These are phyloP conservation scores for Merodon equestris DNA, from an alignment of 2,888 invertebrate species.

Conservation along the genomic window DNA sequence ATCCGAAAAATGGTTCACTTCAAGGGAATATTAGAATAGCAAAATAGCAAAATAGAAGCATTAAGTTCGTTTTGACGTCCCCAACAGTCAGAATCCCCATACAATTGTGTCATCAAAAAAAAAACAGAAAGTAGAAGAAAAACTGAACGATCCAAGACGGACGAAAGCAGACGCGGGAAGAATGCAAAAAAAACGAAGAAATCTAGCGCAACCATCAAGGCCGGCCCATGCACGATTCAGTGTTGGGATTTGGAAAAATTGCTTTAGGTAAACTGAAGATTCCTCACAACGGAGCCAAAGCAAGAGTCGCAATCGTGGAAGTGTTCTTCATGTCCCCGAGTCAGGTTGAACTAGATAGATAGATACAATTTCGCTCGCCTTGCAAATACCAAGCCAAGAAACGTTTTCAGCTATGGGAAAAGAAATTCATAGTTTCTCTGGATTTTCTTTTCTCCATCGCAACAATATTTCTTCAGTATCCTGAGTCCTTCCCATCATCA, in stretches of 20 bases:
- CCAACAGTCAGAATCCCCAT: slow-evolving; percentile 10
- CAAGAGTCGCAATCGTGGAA: slow-evolving; percentile 6
- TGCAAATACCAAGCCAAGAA: slow-evolving; percentile 11
- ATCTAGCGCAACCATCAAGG: slow-evolving; percentile 1
- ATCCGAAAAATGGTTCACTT: slow-evolving; percentile 3
- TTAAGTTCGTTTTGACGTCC: slow-evolving; percentile 11
- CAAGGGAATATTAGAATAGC: neutral
- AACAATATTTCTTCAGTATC: slow-evolving; percentile 3
- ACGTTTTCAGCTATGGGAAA: neutral
- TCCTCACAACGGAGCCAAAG: slow-evolving; percentile 10
- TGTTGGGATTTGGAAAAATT: slow-evolving; percentile 31
- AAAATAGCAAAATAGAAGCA: slow-evolving; percentile 14
- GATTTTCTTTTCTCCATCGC: slow-evolving; percentile 9
- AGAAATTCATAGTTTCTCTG: slow-evolving; percentile 17
- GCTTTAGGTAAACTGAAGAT: slow-evolving; percentile 32
- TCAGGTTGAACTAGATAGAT: neutral
- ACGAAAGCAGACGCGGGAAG: no score
- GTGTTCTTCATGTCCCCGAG: slow-evolving; percentile 6
- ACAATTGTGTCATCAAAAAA: neutral
- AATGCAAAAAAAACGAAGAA: slow-evolving; percentile 8
- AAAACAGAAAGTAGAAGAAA: no score
- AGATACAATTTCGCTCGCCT: neutral
- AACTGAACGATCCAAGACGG: no score
- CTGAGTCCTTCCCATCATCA: neutral
- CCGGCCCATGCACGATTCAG: slow-evolving; percentile 13